Base-by-base conservation (phyloP, 2,797 vertebrate species). In the Cynopterus sphinx region DNA sequence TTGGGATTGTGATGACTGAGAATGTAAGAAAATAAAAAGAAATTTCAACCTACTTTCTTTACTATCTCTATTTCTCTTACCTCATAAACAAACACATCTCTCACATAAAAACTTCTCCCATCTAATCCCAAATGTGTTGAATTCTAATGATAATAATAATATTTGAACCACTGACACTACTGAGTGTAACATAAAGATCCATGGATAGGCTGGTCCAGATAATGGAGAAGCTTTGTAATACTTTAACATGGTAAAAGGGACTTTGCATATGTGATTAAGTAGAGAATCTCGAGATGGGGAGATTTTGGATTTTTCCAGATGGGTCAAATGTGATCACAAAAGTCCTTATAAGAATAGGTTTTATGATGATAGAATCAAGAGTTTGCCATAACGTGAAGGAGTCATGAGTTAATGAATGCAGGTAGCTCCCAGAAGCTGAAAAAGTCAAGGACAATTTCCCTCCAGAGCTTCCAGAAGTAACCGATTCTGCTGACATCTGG, bases 141-240 rank as follows among this genome's bases (percentile, higher is more conserved):
- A 51, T 73, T 94, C 57, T 94, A 87, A 81, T 90, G 21, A 15
- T 55, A 83, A 71, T 71, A 86, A 86, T 68, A 94, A 51, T 79
- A 87, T 75, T 41, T 95, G 46, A 90, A 79, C 5, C 39, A n/a
- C 9, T 41, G 51, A 51, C 26, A 70, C 15, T 46, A 71, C 9
- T 86, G 13, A 83, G n/a, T 79, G 11, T 86, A n/a, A 59, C 55
- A 75, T 41, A 46, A 95, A 15, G 41, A 81, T 61, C 8, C n/a
- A 46, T 61, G 26, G 57, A 51, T 77, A 68, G 46, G 90, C 70
- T 3, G 49, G 22, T 59, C 24, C 43, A 86, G 15, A 77, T 57
- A 92, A 90, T 82, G 21, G 31, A 77, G 49, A 82, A 91, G 74
- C 36, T n/a, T 17, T 92, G 70, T 78, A 78, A 22, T 73, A 73